Evolutionary conservation across 2,888 invertebrate species (phyloP), one percentile per base, ranked within the genome.

Genomic region (Anarsia innoxiella): DNA sequence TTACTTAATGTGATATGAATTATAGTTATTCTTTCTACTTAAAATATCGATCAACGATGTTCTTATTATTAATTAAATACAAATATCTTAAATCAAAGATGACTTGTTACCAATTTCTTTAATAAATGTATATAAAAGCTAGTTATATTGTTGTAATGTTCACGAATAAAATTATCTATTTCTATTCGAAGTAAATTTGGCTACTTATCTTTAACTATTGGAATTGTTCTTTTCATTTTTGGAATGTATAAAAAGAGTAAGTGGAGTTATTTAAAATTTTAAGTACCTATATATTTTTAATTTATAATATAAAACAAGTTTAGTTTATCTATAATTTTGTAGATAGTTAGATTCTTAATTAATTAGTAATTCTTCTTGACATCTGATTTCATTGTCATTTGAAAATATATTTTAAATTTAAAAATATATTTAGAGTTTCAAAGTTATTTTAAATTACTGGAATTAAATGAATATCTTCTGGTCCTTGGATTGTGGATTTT

Each of bases 71-170:
- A 39, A 48, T 39, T 36, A 19, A 19, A 37, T 46, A 35, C 36
- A 40, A 39, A 38, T 41, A 19, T 19, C 6, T 19, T 29, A 42
- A 59, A 53, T 63, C 67, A 68, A 71, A 69, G 66, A 67, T 53
- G 12, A 57, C 56, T 44, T 56, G 78, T 79, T 79, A 79, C 78
- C 75, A 70, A 58, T 47, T 55, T 57, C 58, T 68, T 66, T 72
- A 74, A 66, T 67, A 72, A 70, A 59, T 78, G 73, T 78, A 73
- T 59, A 72, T 72, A 69, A 45, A 57, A 58, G 10, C 65, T 72
- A 72, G 66, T 45, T 76, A 73, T 60, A 68, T 71, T 70, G 70
- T 77, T 76, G 62, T 71, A 65, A 64, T 65, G 56, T 70, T 66
- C 51, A 59, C 54, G 57, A 63, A 49, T 25, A 25, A 19, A 19